Percentiles rank a stretch among this genome's conserved stretches.
These are phyloP conservation scores for Lepidocyrtoides sp. DNA, from an alignment of 2,888 invertebrate species.

Conservation along the genomic window DNA sequence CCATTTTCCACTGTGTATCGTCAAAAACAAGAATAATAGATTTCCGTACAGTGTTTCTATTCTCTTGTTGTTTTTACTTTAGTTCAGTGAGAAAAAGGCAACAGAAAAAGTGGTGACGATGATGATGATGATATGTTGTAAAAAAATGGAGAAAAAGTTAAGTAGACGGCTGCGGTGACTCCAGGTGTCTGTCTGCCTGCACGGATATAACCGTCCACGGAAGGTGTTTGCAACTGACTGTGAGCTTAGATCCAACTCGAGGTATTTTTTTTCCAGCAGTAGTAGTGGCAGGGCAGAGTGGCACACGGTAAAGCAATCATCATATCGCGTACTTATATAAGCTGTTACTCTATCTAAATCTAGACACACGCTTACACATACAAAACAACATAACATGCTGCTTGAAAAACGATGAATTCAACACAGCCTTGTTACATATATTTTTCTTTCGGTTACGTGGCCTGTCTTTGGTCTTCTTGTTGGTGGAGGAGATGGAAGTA, in stretches of 20 bases:
- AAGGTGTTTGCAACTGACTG: conserved; percentile 68
- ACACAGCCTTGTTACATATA: background rate
- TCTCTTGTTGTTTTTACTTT: too few relatives aligned
- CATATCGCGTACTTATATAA: background rate
- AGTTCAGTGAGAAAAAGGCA: background rate
- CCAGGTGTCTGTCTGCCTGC: conserved; percentile 44
- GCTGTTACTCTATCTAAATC: background rate
- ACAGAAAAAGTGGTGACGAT: conserved; percentile 6
- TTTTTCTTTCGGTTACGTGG: background rate
- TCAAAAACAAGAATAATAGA: background rate
- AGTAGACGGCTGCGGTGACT: conserved; percentile 39
- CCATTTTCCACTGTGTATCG: background rate
- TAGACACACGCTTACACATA: background rate
- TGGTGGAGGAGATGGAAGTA: background rate
- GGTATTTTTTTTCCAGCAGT: conserved; percentile 20
- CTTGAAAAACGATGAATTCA: background rate
- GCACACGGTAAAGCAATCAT: conserved; percentile 19
- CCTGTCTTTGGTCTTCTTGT: background rate
- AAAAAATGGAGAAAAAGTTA: conserved; percentile 13
- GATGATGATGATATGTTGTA: conserved; percentile 7
- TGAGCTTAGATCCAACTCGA: conserved; percentile 18
- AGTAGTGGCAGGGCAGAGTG: background rate
- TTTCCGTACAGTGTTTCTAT: background rate
- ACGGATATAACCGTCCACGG: conserved; percentile 56
- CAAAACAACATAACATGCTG: conserved; percentile 14